phyloP scores from a whole-genome alignment of 2,888 invertebrate species.

The Diaperis boleti region DNA sequence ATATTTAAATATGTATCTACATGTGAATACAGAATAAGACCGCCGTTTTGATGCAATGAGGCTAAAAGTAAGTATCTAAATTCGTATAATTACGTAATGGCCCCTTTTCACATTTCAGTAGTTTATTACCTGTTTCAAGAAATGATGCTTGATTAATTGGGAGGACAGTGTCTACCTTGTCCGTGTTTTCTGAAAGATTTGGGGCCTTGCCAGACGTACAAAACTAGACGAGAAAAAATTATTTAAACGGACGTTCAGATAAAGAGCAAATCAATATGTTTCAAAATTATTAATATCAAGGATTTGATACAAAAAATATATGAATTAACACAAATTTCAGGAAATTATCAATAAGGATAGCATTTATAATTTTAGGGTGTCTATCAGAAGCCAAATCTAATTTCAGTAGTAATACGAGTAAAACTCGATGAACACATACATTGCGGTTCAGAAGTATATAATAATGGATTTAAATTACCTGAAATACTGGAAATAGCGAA shows the following conservation, averaged over 20 bases:
- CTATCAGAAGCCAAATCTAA: no score
- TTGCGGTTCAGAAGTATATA: no score
- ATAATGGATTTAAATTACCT: no score
- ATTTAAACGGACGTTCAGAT: not conserved
- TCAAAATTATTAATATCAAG: not conserved
- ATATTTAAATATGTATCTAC: slow-evolving; percentile 27
- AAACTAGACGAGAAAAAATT: not conserved
- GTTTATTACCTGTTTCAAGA: slow-evolving; percentile 18
- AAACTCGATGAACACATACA: no score
- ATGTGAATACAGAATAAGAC: slow-evolving; percentile 17
- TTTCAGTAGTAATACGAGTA: no score
- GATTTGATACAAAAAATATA: no score
- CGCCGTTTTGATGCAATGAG: slow-evolving; percentile 6
- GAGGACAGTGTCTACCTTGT: slow-evolving; percentile 13
- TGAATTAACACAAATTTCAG: no score
- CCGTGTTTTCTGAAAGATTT: slow-evolving; percentile 5
- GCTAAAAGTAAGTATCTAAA: slow-evolving; percentile 31
- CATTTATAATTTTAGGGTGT: no score
- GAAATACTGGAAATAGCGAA: no score
- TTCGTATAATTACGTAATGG: slow-evolving; percentile 32
- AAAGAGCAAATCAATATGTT: not conserved
- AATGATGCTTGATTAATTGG: slow-evolving; percentile 14
- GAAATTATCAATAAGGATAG: no score
- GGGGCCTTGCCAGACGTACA: not conserved
- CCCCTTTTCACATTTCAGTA: slow-evolving; percentile 31